A percentile compares a stretch with the other conserved stretches of the same genome.
These are phyloP conservation scores for Stenoptilia bipunctidactyla DNA, from an alignment of 2,888 invertebrate species.

Conservation along the genomic window DNA sequence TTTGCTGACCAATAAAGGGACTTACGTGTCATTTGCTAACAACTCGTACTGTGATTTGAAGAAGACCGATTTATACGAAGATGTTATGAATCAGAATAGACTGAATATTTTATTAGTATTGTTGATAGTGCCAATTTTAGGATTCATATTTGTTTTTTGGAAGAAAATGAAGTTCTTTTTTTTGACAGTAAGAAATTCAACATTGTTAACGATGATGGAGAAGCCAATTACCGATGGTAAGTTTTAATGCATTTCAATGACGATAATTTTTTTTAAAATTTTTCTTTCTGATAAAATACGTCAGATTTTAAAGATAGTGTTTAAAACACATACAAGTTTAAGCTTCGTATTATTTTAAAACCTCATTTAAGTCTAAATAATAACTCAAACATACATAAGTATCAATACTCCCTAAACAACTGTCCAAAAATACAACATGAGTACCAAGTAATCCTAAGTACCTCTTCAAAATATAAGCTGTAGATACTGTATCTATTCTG, in stretches of 20 bases:
- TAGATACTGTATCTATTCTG: too few species aligned
- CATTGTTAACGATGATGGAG: constrained; percentile 65
- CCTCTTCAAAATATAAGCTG: too few species aligned
- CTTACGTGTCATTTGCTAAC: constrained; percentile 6
- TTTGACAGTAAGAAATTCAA: constrained; percentile 70
- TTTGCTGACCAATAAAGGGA: constrained; percentile 23
- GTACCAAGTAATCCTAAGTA: too few species aligned
- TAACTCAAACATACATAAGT: too few species aligned
- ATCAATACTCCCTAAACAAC: too few species aligned
- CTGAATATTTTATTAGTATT: constrained; percentile 24
- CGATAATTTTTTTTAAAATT: too few species aligned
- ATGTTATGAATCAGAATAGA: not conserved
- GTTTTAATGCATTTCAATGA: constrained; percentile 11
- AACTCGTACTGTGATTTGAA: not conserved
- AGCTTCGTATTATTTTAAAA: too few species aligned
- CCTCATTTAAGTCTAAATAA: too few species aligned
- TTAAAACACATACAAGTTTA: too few species aligned
- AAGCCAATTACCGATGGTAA: constrained; percentile 45
- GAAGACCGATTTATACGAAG: constrained; percentile 10
- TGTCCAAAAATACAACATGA: too few species aligned
- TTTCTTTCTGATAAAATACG: too few species aligned
- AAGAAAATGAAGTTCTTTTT: constrained; percentile 73
- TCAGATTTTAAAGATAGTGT: too few species aligned
- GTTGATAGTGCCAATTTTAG: constrained; percentile 20
- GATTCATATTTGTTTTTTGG: constrained; percentile 30